Conservation (phyloP, 2,797 vertebrate genomes). For the Cyprinodon diabolis region DNA sequence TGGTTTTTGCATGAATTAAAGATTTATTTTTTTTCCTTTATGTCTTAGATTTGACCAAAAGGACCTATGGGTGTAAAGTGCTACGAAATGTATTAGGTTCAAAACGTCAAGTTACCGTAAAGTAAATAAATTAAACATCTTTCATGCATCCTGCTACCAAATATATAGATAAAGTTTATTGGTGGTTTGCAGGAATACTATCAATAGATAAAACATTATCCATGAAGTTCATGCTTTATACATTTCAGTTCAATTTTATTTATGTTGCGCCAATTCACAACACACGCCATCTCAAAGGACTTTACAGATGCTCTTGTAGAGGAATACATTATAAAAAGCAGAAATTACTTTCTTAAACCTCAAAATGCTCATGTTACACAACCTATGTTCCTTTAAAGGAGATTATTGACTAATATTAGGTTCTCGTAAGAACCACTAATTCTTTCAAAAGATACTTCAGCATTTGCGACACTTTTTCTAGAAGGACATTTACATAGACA, state of each 20-base stretch:
- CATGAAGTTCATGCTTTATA: too few species aligned
- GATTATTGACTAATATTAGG: constrained; percentile 7
- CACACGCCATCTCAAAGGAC: too few species aligned
- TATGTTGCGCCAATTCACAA: too few species aligned
- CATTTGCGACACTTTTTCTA: background rate
- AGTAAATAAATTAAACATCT: background rate
- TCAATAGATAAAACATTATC: too few species aligned
- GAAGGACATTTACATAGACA: background rate
- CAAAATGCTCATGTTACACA: constrained; percentile 48
- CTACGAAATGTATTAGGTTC: background rate
- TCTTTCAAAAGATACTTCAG: background rate
- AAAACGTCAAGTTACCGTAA: background rate
- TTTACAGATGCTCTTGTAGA: too few species aligned
- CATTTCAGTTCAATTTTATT: too few species aligned
- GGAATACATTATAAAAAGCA: too few species aligned
- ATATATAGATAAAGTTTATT: background rate
- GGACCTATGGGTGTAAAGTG: background rate
- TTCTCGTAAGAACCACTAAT: constrained; percentile 5
- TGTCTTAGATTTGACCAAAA: background rate
- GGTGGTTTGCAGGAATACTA: too few species aligned
- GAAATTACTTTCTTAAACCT: constrained; percentile 31
- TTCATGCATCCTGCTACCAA: too few species aligned
- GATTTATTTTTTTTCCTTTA: background rate
- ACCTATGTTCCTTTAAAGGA: constrained; percentile 8
- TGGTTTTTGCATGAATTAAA: background rate